These are phyloP conservation scores for Mormyrus proboscirostris DNA, from an alignment of 2,797 vertebrate genomes.

Conservation along the genomic window DNA sequence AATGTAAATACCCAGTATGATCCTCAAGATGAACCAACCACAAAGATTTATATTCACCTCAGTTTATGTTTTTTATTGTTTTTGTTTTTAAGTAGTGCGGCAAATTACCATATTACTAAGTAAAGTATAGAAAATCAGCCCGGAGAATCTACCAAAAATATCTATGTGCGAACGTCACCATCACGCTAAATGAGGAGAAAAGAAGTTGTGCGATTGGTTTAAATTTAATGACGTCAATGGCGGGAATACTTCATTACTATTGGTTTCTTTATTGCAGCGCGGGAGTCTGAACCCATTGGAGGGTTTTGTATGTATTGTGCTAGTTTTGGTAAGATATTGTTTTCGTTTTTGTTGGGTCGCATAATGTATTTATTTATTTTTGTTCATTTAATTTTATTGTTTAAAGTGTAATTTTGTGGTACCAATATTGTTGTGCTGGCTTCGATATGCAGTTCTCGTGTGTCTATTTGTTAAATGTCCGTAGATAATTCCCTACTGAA, in stretches of 20 bases:
- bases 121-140: not conserved
- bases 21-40: not conserved
- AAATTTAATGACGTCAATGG: conserved; percentile 48
- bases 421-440: not conserved
- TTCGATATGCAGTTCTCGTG: not conserved
- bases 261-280: conserved; percentile 58
- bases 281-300: conserved; percentile 49
- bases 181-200: not conserved
- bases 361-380: not conserved
- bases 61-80: not conserved
- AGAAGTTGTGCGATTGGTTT: not conserved
- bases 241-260: conserved; percentile 46
- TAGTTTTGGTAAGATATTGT: not conserved
- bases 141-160: not conserved
- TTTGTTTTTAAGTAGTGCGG: not conserved
- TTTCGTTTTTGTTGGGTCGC: not conserved
- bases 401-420: not conserved
- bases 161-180: not conserved
- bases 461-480: not conserved
- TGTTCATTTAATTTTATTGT: not conserved
- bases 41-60: not conserved
- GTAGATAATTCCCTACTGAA: not conserved
- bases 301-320: not conserved
- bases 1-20: not conserved
- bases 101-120: not conserved